These are phyloP conservation scores for Lota lota DNA, from an alignment of 2,113 vertebrate species.

Conservation along the genomic window DNA sequence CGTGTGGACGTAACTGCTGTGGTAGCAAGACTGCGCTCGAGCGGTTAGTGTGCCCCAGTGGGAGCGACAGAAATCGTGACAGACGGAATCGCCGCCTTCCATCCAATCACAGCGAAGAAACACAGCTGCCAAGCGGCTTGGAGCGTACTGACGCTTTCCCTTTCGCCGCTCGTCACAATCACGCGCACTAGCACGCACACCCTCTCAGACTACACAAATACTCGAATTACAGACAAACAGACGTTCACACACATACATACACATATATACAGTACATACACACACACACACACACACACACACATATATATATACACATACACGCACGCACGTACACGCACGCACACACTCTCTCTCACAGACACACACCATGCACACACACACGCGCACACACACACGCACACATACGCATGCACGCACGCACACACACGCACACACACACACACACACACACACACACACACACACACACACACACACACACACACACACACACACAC, in stretches of 20 bases:
- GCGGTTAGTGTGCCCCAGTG: constrained; percentile 53
- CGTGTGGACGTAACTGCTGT: constrained; percentile 18
- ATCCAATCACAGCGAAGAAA: constrained; percentile 64
- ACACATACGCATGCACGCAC: constrained; percentile 1
- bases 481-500: constrained; percentile 13
- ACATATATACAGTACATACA: too few species aligned
- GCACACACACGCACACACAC: constrained; percentile 10
- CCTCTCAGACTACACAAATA: too few species aligned
- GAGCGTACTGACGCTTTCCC: constrained; percentile 53
- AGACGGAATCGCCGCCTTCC: constrained; percentile 66
- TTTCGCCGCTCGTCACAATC: constrained; percentile 14
- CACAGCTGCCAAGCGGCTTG: constrained; percentile 55
- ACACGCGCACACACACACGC: constrained; percentile 9
- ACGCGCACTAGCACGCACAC: constrained; percentile 10
- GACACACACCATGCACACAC: neutral
- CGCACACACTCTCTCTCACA: constrained; percentile 18
- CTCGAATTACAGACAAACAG: neutral
- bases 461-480: neutral
- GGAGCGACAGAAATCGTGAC: constrained; percentile 65
- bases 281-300: neutral
- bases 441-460: constrained; percentile 2
- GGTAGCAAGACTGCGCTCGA: neutral
- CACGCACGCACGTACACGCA: neutral
- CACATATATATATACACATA: constrained; percentile 8
- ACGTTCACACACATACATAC: neutral